Conservation (phyloP, 2,113 vertebrate species). For the Ptilorrhoa leucosticta region DNA sequence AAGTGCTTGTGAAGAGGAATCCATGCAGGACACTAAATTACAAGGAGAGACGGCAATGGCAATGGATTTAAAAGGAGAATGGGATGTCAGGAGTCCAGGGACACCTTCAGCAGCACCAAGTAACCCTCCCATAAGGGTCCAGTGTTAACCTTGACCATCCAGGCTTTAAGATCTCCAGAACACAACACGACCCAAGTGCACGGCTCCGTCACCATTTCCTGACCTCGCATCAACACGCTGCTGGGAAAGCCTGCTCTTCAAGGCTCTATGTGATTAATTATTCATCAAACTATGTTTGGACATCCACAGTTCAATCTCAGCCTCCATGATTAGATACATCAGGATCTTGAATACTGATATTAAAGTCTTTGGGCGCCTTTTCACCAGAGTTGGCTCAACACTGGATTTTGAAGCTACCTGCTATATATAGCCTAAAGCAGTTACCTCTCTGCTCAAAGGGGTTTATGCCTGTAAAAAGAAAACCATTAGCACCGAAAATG, state of each 20-base stretch:
- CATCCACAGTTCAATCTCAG: neutral
- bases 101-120: neutral
- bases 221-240: neutral
- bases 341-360: neutral
- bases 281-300: constrained; percentile 23
- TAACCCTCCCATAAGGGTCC: neutral
- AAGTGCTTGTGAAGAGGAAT: accelerated
- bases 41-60: neutral
- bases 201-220: neutral
- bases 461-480: neutral
- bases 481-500: neutral
- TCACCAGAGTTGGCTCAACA: neutral
- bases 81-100: neutral
- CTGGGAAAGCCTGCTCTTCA: neutral
- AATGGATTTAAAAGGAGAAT: neutral
- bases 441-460: neutral
- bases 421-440: neutral
- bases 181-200: accelerated
- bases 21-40: neutral
- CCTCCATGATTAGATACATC: neutral
- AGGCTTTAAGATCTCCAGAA: neutral
- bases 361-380: neutral
- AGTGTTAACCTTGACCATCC: neutral
- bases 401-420: neutral
- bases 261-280: neutral